These are phyloP conservation scores for Pseudomyrmex dendroicus DNA, from an alignment of 1,140 invertebrate species.

Conservation along the genomic window DNA sequence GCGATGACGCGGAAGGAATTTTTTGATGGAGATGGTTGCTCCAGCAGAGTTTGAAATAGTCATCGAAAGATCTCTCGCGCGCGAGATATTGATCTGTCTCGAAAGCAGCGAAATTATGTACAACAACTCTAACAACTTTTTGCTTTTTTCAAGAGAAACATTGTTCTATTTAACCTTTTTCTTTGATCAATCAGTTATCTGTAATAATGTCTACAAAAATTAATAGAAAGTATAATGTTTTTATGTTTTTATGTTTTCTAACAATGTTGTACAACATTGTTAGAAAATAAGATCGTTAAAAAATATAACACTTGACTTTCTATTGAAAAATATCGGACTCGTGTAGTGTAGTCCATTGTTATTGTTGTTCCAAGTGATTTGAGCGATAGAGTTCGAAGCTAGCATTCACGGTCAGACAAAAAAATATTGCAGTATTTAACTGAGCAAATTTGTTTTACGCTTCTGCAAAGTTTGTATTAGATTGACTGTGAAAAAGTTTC, in stretches of 20 bases:
- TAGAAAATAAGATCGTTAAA: neutral
- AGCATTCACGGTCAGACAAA: neutral
- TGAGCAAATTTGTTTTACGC: constrained; percentile 4
- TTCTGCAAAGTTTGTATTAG: constrained; percentile 12
- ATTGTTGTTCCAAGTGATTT: constrained; percentile 3
- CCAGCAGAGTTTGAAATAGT: constrained; percentile 36
- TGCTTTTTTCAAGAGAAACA: neutral
- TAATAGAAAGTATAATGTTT: neutral
- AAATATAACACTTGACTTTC: neutral
- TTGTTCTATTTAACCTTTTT: neutral
- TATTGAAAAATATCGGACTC: neutral
- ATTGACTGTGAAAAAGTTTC: constrained; percentile 18
- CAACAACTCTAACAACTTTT: neutral
- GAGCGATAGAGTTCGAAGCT: neutral
- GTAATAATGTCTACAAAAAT: neutral
- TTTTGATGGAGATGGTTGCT: constrained; percentile 52
- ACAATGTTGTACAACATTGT: constrained; percentile 1
- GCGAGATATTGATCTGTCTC: constrained; percentile 11
- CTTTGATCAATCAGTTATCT: neutral
- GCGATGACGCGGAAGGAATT: constrained; percentile 53
- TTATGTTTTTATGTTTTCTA: no score
- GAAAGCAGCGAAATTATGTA: neutral
- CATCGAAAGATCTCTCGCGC: neutral
- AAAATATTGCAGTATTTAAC: constrained; percentile 38
- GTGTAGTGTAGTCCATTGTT: neutral